Conservation (phyloP, 2,888 invertebrate genomes). For the Catotricha subobsoleta region DNA sequence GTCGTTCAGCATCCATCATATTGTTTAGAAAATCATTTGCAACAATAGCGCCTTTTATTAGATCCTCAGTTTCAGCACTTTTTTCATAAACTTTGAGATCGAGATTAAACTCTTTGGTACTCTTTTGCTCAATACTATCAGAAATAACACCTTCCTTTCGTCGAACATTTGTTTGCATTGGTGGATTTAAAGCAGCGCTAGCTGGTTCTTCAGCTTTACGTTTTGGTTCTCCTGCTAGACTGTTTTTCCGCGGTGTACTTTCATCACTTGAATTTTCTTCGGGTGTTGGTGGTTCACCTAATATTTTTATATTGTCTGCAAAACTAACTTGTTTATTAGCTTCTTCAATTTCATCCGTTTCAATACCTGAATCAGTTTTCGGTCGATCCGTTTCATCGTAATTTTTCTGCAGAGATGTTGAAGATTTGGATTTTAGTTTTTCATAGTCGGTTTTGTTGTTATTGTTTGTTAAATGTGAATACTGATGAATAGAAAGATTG, state of each 20-base stretch:
- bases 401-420: background rate
- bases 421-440: background rate
- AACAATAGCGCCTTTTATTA: constrained; percentile 52
- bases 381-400: background rate
- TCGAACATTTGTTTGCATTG: constrained; percentile 16
- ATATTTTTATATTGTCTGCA: background rate
- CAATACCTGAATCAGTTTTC: constrained; percentile 7
- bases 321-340: constrained; percentile 3
- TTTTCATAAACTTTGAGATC: constrained; percentile 33
- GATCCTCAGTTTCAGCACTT: constrained; percentile 37
- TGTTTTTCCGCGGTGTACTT: background rate
- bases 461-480: too few species aligned
- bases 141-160: constrained; percentile 36
- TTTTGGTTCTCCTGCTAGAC: background rate
- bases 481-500: too few species aligned
- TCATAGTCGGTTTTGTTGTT: background rate
- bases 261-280: background rate
- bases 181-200: constrained; percentile 9
- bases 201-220: background rate
- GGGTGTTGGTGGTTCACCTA: background rate
- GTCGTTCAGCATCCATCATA: constrained; percentile 51
- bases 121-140: constrained; percentile 30
- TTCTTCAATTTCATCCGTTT: constrained; percentile 5
- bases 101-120: constrained; percentile 31
- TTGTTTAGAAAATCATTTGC: constrained; percentile 71